Evolutionary conservation across 2,797 vertebrate genomes (phyloP).

Genomic region (Acridotheres tristis): DNA sequence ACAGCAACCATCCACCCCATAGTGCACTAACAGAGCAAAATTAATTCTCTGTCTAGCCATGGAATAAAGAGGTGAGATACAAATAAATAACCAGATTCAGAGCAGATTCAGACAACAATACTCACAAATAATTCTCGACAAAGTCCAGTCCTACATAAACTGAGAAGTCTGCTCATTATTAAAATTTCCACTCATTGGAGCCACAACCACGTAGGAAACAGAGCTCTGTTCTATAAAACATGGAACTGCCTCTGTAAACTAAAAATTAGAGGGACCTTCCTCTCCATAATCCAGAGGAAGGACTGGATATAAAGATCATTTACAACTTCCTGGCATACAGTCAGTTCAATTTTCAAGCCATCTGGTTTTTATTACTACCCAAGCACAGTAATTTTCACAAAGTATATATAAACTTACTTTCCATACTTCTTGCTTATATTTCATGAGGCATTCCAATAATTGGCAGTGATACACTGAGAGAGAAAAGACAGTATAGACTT

Average conservation of each 20-base stretch:
- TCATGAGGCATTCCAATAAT: conserved; percentile 98
- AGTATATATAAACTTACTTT: conserved; percentile 85
- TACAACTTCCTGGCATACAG: conserved; percentile 1
- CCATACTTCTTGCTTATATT: conserved; percentile 99
- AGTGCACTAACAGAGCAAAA: not conserved
- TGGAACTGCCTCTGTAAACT: not conserved
- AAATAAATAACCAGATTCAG: not conserved
- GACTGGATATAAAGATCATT: not conserved
- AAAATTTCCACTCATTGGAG: not conserved
- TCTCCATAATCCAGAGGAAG: not conserved
- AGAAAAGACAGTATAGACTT: conserved; percentile 66
- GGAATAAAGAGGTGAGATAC: not conserved
- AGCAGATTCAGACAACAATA: not conserved
- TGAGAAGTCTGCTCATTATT: not conserved
- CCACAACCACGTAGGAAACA: not conserved
- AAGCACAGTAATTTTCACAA: conserved; percentile 27
- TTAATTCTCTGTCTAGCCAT: not conserved
- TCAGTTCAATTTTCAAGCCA: conserved; percentile 14
- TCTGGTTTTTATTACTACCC: conserved; percentile 10
- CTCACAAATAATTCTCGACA: not conserved
- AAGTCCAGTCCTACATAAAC: not conserved
- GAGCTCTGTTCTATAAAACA: not conserved
- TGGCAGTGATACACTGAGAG: conserved; percentile 97
- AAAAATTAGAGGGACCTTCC: not conserved
- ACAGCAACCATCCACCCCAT: not conserved